A percentile compares a stretch with the other conserved stretches of the same genome.
These are phyloP conservation scores for Crambe crambe DNA, from an alignment of 37 sponge, comb jelly and placozoan genomes.

Conservation along the genomic window DNA sequence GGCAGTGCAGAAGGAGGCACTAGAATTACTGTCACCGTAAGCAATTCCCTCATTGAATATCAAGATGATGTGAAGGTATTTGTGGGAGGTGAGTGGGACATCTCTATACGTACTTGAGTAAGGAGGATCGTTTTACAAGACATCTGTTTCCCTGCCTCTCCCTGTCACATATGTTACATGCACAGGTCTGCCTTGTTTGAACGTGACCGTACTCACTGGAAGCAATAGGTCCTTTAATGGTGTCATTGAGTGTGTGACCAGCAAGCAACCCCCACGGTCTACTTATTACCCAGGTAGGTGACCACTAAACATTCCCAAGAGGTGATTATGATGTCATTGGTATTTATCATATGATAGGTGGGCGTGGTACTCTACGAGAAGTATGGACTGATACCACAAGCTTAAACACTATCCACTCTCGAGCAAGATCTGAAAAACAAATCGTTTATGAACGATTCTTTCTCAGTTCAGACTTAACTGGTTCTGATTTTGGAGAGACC, in stretches of 20 bases:
- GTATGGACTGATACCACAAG: conserved; percentile 6
- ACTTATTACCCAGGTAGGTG: conserved; percentile 65
- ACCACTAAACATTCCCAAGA: not conserved
- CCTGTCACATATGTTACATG: too few relatives aligned
- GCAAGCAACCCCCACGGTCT: conserved; percentile 8
- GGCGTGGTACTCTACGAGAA: conserved; percentile 61
- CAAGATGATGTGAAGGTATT: conserved; percentile 24
- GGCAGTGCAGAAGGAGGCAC: conserved; percentile 73
- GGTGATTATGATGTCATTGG: not conserved
- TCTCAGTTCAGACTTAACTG: not conserved
- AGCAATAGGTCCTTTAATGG: not conserved
- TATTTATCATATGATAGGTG: conserved; percentile 47
- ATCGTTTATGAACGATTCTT: conserved; percentile 12
- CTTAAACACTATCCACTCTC: not conserved
- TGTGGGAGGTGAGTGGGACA: conserved; percentile 68
- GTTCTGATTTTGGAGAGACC: conserved; percentile 46
- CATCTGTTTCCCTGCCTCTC: too few relatives aligned
- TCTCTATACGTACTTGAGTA: too few relatives aligned
- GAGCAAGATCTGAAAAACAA: not conserved
- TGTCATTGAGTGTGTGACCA: conserved; percentile 70
- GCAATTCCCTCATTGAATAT: not conserved
- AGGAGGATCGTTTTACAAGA: too few relatives aligned
- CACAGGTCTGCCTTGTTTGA: conserved; percentile 74
- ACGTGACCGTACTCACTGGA: conserved; percentile 17
- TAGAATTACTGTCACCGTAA: conserved; percentile 43